These are phyloP conservation scores for Penaeus monodon DNA, from an alignment of 2,888 invertebrate genomes.

Conservation along the genomic window DNA sequence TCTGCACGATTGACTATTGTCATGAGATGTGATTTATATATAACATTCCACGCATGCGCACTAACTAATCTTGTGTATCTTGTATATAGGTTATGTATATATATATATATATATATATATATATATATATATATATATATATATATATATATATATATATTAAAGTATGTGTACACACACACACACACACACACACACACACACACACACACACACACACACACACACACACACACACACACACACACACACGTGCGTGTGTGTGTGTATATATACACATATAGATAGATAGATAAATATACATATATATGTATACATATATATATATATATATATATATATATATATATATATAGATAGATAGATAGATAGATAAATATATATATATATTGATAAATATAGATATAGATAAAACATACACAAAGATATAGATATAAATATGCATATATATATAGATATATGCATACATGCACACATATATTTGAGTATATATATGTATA, in stretches of 20 bases:
- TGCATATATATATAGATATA: too few relatives aligned
- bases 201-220: constrained; percentile 16
- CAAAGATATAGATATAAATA: neutral
- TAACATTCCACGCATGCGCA: neutral
- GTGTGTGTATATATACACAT: neutral
- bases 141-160: neutral
- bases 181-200: constrained; percentile 14
- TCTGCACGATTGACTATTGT: too few relatives aligned
- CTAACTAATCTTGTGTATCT: too few relatives aligned
- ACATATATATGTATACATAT: neutral
- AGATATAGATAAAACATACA: neutral
- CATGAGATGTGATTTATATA: too few relatives aligned
- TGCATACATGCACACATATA: neutral
- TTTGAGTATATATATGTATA: neutral
- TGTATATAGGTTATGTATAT: too few relatives aligned
- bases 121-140: neutral
- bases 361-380: neutral
- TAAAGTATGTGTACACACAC: neutral
- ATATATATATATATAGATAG: neutral
- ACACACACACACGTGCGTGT: neutral
- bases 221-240: constrained; percentile 14
- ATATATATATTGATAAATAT: too few relatives aligned
- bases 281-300: neutral
- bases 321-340: neutral
- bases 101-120: too few relatives aligned